These are phyloP conservation scores for Drosophila miranda DNA, from an alignment of 1,140 invertebrate species.

Conservation along the genomic window DNA sequence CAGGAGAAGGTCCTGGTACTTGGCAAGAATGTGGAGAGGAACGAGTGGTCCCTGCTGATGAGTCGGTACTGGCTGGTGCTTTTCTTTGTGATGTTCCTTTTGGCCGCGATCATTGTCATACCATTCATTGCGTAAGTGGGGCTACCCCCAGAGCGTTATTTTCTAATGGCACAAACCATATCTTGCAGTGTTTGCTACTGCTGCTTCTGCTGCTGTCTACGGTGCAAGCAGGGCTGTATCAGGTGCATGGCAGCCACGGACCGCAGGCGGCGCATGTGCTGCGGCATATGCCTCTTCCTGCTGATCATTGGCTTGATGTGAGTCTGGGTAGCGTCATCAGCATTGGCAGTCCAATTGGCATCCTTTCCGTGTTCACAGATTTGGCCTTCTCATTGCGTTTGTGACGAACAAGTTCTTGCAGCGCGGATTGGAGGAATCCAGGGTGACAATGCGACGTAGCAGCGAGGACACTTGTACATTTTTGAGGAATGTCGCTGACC, in stretches of 20 bases:
- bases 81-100: conserved; percentile 83
- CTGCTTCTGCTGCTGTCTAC: conserved; percentile 92
- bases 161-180: too few species aligned
- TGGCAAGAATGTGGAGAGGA: conserved; percentile 78
- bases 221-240: conserved; percentile 88
- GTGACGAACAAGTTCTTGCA: conserved; percentile 93
- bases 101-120: conserved; percentile 86
- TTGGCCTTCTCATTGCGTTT: conserved; percentile 93
- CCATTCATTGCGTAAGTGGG: conserved; percentile 85
- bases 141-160: conserved; percentile 23
- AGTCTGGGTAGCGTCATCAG: conserved; percentile 79
- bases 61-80: conserved; percentile 85
- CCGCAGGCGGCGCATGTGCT: conserved; percentile 89
- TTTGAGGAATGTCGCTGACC: conserved; percentile 86
- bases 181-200: conserved; percentile 87
- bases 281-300: conserved; percentile 88
- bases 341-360: conserved; percentile 1
- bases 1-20: conserved; percentile 42
- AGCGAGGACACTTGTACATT: conserved; percentile 87
- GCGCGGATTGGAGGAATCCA: conserved; percentile 85
- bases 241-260: conserved; percentile 91
- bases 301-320: conserved; percentile 90
- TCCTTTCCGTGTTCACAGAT: conserved; percentile 30
- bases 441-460: conserved; percentile 84
- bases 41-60: conserved; percentile 83